These are phyloP conservation scores for Todiramphus saurophagus DNA, from an alignment of 2,113 vertebrate species.

Conservation along the genomic window DNA sequence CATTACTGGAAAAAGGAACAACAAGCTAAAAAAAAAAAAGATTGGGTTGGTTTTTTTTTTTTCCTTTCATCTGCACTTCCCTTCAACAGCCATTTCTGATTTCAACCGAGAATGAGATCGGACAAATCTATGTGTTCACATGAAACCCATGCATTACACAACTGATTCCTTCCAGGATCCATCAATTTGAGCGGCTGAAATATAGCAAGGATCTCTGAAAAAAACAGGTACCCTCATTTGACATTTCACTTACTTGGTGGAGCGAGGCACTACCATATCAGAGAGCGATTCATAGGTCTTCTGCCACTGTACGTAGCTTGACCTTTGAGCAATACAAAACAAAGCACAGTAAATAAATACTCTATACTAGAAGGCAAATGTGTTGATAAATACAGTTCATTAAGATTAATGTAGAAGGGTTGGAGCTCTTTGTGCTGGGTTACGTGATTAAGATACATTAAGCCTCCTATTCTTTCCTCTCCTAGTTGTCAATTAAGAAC, in stretches of 20 bases:
- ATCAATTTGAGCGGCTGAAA: not conserved
- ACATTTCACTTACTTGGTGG: constrained; percentile 86
- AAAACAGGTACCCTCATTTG: not conserved
- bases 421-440: not conserved
- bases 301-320: constrained; percentile 84
- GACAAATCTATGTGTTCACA: not conserved
- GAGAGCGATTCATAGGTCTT: constrained; percentile 92
- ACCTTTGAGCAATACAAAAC: constrained; percentile 70
- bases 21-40: not conserved
- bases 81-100: not conserved
- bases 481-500: not conserved
- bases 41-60: no score
- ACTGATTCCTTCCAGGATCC: not conserved
- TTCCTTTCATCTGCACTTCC: not conserved
- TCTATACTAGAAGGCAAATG: not conserved
- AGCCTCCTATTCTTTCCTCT: not conserved
- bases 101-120: not conserved
- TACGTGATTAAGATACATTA: not conserved
- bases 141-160: not conserved
- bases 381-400: not conserved
- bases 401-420: not conserved
- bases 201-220: not conserved
- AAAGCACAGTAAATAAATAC: not conserved
- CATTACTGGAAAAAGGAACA: not conserved
- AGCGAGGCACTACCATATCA: constrained; percentile 93